Conservation (phyloP, 2,888 invertebrate genomes). For the Thalpophila matura region DNA sequence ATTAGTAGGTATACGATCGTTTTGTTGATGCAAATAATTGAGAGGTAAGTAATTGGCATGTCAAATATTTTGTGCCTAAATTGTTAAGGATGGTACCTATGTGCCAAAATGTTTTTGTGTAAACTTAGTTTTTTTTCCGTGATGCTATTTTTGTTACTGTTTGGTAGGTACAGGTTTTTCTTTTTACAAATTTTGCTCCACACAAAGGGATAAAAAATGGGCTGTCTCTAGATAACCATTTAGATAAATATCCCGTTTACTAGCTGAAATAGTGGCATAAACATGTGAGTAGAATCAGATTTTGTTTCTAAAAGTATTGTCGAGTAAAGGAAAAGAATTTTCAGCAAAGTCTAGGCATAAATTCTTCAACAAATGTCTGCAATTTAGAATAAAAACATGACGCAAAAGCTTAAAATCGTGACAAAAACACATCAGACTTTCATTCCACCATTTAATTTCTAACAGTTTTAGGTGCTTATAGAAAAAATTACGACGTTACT, state of each 20-base stretch:
- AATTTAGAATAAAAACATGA: not conserved
- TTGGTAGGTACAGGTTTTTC: no score
- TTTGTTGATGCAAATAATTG: constrained; percentile 31
- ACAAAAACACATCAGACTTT: constrained; percentile 25
- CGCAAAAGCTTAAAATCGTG: constrained; percentile 14
- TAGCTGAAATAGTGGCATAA: no score
- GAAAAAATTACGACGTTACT: constrained; percentile 45
- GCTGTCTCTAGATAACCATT: no score
- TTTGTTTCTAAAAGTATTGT: no score
- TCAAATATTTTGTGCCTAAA: not conserved
- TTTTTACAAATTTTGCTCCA: no score
- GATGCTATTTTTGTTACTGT: no score
- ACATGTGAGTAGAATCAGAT: no score
- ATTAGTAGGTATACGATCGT: constrained; percentile 48
- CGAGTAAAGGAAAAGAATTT: no score
- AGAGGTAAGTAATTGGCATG: constrained; percentile 7
- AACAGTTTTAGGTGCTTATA: constrained; percentile 54
- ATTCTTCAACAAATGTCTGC: no score
- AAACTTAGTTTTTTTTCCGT: not conserved
- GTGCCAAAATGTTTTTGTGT: not conserved
- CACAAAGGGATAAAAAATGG: no score
- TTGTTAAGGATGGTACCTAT: not conserved
- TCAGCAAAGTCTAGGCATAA: no score
- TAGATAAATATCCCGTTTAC: no score
- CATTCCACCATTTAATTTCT: constrained; percentile 39